phyloP scores from a whole-genome alignment of 2,888 invertebrate species.

The Acronicta aceris region DNA sequence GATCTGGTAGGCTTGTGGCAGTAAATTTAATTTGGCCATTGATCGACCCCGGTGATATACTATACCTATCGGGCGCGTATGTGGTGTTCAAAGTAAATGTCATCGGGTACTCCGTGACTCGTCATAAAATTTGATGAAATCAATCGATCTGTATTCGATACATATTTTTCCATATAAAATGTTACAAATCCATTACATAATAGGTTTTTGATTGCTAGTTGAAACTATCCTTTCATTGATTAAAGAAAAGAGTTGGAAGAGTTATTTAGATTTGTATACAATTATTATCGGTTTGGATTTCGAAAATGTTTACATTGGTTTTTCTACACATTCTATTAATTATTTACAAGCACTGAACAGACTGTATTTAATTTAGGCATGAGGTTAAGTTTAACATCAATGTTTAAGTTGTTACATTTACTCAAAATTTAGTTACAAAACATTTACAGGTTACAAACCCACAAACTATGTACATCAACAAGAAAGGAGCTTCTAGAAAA shows the following conservation, averaged over 20 bases:
- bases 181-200: too few relatives aligned
- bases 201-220: too few relatives aligned
- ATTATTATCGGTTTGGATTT: too few relatives aligned
- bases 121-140: neutral
- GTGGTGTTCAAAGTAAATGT: constrained; percentile 40
- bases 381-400: too few relatives aligned
- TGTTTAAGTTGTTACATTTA: neutral
- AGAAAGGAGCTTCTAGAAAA: constrained; percentile 5
- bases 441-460: neutral
- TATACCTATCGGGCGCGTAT: constrained; percentile 12
- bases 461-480: neutral
- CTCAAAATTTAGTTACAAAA: neutral
- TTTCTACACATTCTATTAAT: too few relatives aligned
- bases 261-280: too few relatives aligned
- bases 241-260: too few relatives aligned
- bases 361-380: too few relatives aligned
- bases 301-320: too few relatives aligned
- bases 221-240: too few relatives aligned
- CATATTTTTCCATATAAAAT: neutral
- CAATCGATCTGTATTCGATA: too few relatives aligned
- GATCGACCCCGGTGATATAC: constrained; percentile 43
- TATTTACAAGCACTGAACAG: too few relatives aligned
- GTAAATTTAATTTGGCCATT: constrained; percentile 81
- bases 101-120: constrained; percentile 3
- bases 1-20: constrained; percentile 74